These are phyloP conservation scores for Nothoprocta perdicaria DNA, from an alignment of 2,113 vertebrate species.

Conservation along the genomic window DNA sequence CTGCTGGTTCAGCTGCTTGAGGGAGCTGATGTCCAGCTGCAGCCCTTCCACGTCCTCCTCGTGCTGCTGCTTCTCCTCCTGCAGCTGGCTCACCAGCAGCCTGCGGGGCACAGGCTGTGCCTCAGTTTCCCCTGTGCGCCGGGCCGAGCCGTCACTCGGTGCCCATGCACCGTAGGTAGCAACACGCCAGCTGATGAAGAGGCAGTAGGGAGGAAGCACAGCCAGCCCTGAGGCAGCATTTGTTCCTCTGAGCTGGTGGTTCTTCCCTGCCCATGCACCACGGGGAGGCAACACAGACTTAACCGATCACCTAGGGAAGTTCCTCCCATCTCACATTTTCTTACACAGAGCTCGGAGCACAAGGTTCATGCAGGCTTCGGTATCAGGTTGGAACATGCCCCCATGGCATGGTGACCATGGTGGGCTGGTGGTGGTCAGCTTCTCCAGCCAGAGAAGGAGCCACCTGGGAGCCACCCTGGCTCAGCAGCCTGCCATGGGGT, in stretches of 20 bases:
- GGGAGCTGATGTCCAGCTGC: slow-evolving; percentile 10
- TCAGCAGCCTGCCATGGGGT: neutral
- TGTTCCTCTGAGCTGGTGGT: neutral
- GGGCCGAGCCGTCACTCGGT: no score
- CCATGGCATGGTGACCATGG: neutral
- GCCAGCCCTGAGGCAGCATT: neutral
- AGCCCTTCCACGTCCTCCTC: slow-evolving; percentile 64
- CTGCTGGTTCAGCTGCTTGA: slow-evolving; percentile 3
- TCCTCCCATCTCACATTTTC: accelerated
- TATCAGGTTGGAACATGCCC: neutral
- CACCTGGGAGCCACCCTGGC: neutral
- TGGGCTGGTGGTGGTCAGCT: neutral
- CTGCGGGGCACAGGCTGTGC: slow-evolving; percentile 34
- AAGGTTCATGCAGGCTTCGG: accelerated
- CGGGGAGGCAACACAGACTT: neutral
- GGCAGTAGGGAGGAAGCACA: no score
- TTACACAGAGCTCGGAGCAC: accelerated
- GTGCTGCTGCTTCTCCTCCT: slow-evolving; percentile 68
- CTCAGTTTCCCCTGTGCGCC: neutral
- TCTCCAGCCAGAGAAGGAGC: no score
- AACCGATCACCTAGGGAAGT: no score
- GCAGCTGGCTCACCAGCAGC: slow-evolving; percentile 79
- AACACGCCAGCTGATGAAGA: no score
- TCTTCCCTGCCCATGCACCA: neutral
- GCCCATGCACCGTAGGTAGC: no score